These are phyloP conservation scores for Gymnoscelis rufifasciata DNA, from an alignment of 2,888 invertebrate species.

Conservation along the genomic window DNA sequence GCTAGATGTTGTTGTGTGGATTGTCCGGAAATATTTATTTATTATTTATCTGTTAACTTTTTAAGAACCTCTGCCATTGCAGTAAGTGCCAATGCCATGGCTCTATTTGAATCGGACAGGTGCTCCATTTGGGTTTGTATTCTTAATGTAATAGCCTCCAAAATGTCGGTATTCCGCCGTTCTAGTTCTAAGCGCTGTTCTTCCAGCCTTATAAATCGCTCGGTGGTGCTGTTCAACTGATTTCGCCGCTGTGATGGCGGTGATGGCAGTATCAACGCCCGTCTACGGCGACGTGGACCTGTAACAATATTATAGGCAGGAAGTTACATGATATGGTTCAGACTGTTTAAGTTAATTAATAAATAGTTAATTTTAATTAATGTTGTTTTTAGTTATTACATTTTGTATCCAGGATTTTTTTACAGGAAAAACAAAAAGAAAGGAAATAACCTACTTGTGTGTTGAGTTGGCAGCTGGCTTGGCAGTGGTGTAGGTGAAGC, in stretches of 20 bases:
- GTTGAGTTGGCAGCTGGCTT: conserved; percentile 3
- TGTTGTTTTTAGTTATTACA: background rate
- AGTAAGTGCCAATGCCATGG: no score
- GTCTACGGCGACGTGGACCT: conserved; percentile 7
- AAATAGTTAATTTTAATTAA: background rate
- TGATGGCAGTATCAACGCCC: background rate
- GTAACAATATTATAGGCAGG: conserved; percentile 3
- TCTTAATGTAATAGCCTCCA: no score
- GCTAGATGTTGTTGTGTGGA: no score
- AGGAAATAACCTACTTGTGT: conserved; percentile 5
- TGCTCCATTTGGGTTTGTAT: no score
- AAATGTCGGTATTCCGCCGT: no score
- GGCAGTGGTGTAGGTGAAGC: background rate
- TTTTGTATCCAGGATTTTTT: background rate
- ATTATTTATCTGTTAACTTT: no score
- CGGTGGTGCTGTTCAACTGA: conserved; percentile 2
- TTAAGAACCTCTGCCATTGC: no score
- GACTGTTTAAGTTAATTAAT: background rate
- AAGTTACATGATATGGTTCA: no score
- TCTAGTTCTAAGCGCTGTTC: conserved; percentile 5
- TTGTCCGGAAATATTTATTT: no score
- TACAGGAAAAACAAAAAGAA: conserved; percentile 1
- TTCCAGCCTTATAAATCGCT: conserved; percentile 3
- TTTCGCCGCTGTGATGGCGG: conserved; percentile 3
- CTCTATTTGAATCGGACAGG: no score